phyloP scores from a whole-genome alignment of 2,113 vertebrate genomes.

The Pseudorectes ferrugineus region DNA sequence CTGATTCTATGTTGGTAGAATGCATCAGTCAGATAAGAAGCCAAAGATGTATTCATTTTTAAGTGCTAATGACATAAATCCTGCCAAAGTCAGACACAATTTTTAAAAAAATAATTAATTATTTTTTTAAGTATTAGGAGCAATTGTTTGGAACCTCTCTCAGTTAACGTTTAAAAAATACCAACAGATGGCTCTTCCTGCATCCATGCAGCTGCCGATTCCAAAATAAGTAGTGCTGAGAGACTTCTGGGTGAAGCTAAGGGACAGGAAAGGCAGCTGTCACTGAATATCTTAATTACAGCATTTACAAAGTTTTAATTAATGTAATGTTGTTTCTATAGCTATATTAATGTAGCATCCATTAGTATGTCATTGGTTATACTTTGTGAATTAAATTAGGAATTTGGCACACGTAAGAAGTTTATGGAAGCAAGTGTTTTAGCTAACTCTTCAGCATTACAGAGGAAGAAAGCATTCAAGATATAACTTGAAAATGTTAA shows the following conservation, averaged over 20 bases:
- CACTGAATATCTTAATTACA: conserved; percentile 77
- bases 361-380: conserved; percentile 62
- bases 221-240: conserved; percentile 69
- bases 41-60: neutral
- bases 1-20: neutral
- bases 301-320: conserved; percentile 77
- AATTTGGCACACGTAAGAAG: conserved; percentile 45
- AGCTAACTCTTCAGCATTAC: neutral
- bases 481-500: neutral
- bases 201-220: conserved; percentile 66
- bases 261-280: conserved; percentile 77
- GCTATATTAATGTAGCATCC: conserved; percentile 74
- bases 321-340: conserved; percentile 78
- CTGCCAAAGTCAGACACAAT: neutral
- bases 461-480: neutral
- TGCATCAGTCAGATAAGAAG: neutral
- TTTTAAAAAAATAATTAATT: neutral
- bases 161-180: conserved; percentile 68
- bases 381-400: conserved; percentile 64
- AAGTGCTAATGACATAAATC: neutral
- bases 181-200: conserved; percentile 73
- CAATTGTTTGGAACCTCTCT: conserved; percentile 55
- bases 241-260: conserved; percentile 71
- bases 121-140: neutral
- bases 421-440: conserved; percentile 8